phyloP scores from a whole-genome alignment of 2,113 vertebrate genomes.

The Ptychochromis oligacanthus region DNA sequence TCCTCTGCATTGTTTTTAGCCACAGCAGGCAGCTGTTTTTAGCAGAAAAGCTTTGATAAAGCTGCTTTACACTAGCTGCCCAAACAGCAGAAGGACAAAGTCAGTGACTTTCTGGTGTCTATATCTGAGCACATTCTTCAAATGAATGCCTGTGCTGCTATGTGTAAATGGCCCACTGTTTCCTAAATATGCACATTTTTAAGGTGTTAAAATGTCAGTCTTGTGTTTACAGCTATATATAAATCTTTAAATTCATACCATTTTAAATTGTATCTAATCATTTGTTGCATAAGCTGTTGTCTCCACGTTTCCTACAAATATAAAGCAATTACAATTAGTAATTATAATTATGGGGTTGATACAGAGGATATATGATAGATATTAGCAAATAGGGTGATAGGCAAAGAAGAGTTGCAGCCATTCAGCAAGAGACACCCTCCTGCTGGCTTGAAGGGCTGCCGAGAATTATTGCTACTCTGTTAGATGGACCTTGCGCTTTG shows the following conservation, averaged over 20 bases:
- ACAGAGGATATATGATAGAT: constrained; percentile 14
- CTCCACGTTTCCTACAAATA: not conserved
- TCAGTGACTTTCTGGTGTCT: not conserved
- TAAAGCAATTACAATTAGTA: not conserved
- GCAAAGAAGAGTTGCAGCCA: constrained; percentile 19
- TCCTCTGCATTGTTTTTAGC: not conserved
- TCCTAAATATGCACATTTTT: not conserved
- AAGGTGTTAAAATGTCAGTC: not conserved
- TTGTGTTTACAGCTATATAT: not conserved
- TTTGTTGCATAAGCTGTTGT: not conserved
- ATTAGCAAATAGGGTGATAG: constrained; percentile 25
- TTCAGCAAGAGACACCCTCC: constrained; percentile 7
- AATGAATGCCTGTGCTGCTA: not conserved
- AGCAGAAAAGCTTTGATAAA: not conserved
- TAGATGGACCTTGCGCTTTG: constrained; percentile 51
- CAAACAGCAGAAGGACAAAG: constrained; percentile 14
- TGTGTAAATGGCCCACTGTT: not conserved
- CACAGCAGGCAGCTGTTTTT: constrained; percentile 3
- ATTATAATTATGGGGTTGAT: not conserved
- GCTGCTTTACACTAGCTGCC: not conserved
- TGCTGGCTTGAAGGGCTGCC: constrained; percentile 34
- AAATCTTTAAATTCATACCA: not conserved
- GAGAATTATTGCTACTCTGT: constrained; percentile 60
- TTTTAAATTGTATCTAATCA: not conserved
- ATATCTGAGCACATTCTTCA: not conserved